Evolutionary conservation across 2,888 invertebrate genomes (phyloP).

Genomic region (Drosophila ezoana): DNA sequence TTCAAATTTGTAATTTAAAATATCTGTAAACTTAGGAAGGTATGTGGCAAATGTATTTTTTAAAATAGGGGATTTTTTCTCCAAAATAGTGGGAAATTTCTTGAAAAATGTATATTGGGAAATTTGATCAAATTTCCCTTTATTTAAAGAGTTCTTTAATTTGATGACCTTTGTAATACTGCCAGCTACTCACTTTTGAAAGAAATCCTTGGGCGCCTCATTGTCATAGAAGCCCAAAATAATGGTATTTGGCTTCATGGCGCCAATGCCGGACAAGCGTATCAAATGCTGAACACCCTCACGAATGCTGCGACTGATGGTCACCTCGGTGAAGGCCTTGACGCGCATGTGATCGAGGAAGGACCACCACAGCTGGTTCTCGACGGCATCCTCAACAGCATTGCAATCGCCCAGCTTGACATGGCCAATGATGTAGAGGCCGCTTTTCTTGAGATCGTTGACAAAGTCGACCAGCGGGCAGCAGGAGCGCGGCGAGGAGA

Average conservation of each 20-base stretch:
- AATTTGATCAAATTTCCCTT: no score
- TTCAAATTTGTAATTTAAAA: no score
- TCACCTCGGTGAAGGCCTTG: conserved; percentile 98
- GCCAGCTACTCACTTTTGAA: conserved; percentile 87
- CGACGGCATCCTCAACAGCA: conserved; percentile 89
- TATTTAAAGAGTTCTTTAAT: no score
- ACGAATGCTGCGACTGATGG: conserved; percentile 92
- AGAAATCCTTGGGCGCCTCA: conserved; percentile 91
- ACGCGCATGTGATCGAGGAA: conserved; percentile 98
- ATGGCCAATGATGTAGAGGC: conserved; percentile 94
- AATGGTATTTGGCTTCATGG: conserved; percentile 99
- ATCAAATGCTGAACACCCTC: conserved; percentile 97
- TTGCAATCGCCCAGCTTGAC: conserved; percentile 88
- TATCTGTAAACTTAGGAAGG: no score
- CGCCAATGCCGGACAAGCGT: conserved; percentile 96
- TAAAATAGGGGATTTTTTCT: no score
- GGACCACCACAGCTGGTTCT: conserved; percentile 95
- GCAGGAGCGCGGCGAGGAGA: conserved; percentile 95
- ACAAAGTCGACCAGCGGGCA: conserved; percentile 98
- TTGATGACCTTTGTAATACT: neutral
- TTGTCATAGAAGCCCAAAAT: conserved; percentile 97
- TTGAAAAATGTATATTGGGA: no score
- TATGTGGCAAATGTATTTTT: no score
- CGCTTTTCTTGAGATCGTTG: conserved; percentile 98
- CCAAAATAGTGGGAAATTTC: no score